Conservation (phyloP, 1,140 invertebrate species). For the Neodiprion fabricii region DNA sequence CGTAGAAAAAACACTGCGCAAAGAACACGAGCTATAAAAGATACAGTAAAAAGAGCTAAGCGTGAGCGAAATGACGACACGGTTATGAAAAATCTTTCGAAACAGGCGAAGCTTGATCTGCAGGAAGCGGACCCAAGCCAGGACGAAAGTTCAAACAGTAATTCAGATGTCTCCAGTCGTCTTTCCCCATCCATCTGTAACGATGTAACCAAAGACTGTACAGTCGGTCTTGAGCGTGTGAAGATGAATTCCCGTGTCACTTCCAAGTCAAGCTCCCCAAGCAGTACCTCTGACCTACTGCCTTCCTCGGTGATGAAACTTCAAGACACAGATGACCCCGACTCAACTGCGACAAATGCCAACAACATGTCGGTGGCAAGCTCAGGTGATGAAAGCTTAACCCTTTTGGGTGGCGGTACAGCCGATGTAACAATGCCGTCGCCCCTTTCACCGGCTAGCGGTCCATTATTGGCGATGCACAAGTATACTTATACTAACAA, state of each 20-base stretch:
- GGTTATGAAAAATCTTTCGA: constrained; percentile 34
- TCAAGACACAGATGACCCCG: constrained; percentile 45
- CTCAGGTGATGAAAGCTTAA: constrained; percentile 53
- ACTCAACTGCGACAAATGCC: constrained; percentile 41
- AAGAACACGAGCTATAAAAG: constrained; percentile 42
- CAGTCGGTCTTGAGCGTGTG: constrained; percentile 17
- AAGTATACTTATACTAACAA: constrained; percentile 58
- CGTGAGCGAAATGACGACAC: constrained; percentile 41
- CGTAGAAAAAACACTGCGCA: constrained; percentile 47
- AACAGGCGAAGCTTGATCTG: constrained; percentile 46
- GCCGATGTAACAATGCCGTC: constrained; percentile 55
- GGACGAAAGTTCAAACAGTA: constrained; percentile 53
- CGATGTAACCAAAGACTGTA: constrained; percentile 41
- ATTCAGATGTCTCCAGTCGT: constrained; percentile 46
- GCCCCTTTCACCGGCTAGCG: constrained; percentile 55
- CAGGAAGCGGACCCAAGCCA: constrained; percentile 48
- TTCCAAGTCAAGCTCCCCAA: constrained; percentile 53
- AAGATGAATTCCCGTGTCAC: constrained; percentile 47
- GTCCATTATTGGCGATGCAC: constrained; percentile 53
- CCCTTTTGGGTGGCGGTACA: constrained; percentile 45
- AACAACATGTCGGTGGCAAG: constrained; percentile 50
- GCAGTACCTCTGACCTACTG: constrained; percentile 43
- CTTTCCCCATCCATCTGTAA: constrained; percentile 46
- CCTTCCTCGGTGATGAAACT: constrained; percentile 48
- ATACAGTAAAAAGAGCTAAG: constrained; percentile 41